Evolutionary conservation across 35 echinoderm and acorn worm genomes (phyloP).

Genomic region (Antedon bifida): DNA sequence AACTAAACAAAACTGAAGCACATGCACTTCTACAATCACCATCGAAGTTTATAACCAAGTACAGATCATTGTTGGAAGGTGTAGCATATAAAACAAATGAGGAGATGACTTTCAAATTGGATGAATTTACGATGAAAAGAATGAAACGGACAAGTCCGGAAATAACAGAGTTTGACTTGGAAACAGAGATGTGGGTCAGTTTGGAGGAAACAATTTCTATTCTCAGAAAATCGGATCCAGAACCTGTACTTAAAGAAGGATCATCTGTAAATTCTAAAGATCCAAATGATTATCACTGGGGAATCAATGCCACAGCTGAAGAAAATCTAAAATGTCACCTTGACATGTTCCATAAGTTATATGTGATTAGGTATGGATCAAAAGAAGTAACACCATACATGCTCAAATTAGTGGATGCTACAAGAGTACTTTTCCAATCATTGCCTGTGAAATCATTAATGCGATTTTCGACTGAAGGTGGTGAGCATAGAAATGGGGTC

Average conservation of each 20-base stretch:
- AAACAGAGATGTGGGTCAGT: background rate
- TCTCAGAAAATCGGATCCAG: background rate
- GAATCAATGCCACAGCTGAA: background rate
- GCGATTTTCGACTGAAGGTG: constrained; percentile 21
- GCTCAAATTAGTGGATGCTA: constrained; percentile 4
- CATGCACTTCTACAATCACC: constrained; percentile 3
- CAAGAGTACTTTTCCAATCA: background rate
- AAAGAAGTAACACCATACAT: constrained; percentile 23
- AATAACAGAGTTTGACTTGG: constrained; percentile 11
- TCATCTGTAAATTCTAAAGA: background rate
- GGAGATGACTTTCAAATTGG: background rate
- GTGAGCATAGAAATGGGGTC: constrained; percentile 11
- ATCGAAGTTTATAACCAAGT: background rate
- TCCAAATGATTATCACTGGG: constrained; percentile 9
- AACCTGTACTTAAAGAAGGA: background rate
- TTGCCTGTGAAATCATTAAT: background rate
- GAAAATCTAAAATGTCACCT: background rate
- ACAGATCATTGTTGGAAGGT: background rate
- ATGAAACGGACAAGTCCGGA: background rate
- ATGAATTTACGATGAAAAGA: background rate
- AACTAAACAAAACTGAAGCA: constrained; percentile 16
- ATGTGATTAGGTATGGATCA: constrained; percentile 8
- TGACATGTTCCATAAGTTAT: constrained; percentile 20
- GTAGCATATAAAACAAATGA: background rate
- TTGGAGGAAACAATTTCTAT: background rate